These are phyloP conservation scores for Australoheros scitulus DNA, from an alignment of 2,113 vertebrate genomes.

Conservation along the genomic window DNA sequence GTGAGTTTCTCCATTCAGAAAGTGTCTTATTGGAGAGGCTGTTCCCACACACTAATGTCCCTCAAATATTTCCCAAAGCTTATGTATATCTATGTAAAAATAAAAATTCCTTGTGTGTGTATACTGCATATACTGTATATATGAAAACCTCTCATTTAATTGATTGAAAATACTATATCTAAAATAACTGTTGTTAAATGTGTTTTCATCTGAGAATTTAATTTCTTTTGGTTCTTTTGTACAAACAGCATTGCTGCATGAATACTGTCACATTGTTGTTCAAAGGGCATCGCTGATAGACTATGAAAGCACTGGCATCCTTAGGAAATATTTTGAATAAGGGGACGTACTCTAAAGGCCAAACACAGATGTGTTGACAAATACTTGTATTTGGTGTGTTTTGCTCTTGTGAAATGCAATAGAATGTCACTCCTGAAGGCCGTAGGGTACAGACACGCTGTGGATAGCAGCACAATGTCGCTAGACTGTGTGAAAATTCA, in stretches of 20 bases:
- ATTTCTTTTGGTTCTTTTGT: slow-evolving; percentile 15
- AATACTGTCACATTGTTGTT: slow-evolving; percentile 10
- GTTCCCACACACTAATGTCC: not conserved
- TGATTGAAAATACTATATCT: not conserved
- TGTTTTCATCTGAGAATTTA: not conserved
- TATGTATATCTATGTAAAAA: too few species aligned
- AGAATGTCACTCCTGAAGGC: slow-evolving; percentile 10
- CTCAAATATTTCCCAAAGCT: not conserved
- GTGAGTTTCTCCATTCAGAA: slow-evolving; percentile 32
- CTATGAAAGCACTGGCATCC: not conserved
- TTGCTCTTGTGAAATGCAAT: slow-evolving; percentile 14
- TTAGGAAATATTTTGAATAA: slow-evolving; percentile 9
- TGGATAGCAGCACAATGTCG: not conserved
- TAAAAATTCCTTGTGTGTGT: too few species aligned
- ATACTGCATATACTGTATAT: not conserved
- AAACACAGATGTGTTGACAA: not conserved
- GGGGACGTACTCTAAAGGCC: slow-evolving; percentile 11
- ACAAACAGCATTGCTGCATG: not conserved
- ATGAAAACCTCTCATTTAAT: too few species aligned
- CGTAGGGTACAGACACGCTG: not conserved
- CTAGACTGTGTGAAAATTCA: not conserved
- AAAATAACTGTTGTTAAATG: not conserved
- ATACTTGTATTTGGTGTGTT: not conserved
- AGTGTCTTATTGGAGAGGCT: slow-evolving; percentile 4
- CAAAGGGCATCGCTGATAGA: slow-evolving; percentile 6